Evolutionary conservation across 1,140 invertebrate species (phyloP).

Genomic region (Papilio glaucus): DNA sequence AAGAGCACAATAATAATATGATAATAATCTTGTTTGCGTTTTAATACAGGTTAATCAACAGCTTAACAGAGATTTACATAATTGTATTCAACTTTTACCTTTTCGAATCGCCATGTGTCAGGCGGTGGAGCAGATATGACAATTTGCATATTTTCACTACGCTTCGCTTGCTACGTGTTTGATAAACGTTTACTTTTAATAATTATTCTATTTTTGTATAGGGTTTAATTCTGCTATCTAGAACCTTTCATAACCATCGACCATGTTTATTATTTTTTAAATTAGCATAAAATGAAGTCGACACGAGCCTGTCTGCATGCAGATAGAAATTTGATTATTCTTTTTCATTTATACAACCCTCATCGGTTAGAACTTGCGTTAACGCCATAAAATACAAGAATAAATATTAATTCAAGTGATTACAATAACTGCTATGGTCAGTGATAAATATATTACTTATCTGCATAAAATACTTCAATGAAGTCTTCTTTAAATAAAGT

Average conservation of each 20-base stretch:
- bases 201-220: conserved; percentile 24
- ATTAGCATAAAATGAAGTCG: background rate
- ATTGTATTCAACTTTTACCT: conserved; percentile 49
- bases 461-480: no score
- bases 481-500: no score
- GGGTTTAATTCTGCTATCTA: conserved; percentile 8
- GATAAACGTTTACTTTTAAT: conserved; percentile 40
- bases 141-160: conserved; percentile 38
- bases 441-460: no score
- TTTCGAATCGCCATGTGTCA: conserved; percentile 46
- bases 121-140: conserved; percentile 39
- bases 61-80: conserved; percentile 50
- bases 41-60: conserved; percentile 58
- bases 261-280: conserved; percentile 10
- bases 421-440: no score
- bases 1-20: conserved; percentile 43
- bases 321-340: background rate
- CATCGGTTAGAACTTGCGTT: background rate
- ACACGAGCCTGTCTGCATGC: background rate
- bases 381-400: background rate
- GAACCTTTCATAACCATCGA: background rate
- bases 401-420: background rate
- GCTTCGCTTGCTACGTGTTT: conserved; percentile 17
- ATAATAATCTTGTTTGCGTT: conserved; percentile 51
- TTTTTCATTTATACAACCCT: background rate